Base-by-base conservation (phyloP, 92 coral and sea anemone species). In the Bergia sp. region DNA sequence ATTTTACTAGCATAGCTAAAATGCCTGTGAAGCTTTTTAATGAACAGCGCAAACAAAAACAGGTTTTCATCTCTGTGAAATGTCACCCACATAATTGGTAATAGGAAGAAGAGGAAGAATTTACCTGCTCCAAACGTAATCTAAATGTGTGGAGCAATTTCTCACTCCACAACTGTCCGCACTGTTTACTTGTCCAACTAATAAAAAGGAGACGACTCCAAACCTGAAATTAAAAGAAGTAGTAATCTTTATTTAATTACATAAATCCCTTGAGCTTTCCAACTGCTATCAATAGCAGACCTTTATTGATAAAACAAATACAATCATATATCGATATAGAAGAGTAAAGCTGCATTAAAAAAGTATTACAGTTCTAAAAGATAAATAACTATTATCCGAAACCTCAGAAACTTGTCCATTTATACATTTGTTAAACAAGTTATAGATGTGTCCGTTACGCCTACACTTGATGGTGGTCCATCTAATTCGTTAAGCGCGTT, bases 101-200 rank as follows among this genome's bases (percentile, higher is more conserved):
- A 36, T 6, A 2, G 2, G 40, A 72, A 72, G 76, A 73, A 73
- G 5, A 73, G 2, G n/a, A n/a, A n/a, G n/a, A n/a, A n/a, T 38
- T 81, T 81, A 81, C 85, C 85, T 81, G 85, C 36, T 81, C 73
- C 71, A 81, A 81, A 81, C 73, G 85, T 61, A 81, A 81, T 58
- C 71, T 81, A 15, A 81, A 53, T 39, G 4, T 47, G 7, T 81
- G 7, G 16, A 81, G 50, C 72, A 81, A 39, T 29, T 18, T 81
- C 21, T 37, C 85, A 58, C 85, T 81, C 85, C 85, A 81, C 41
- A 55, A 38, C 15, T 58, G 72, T 12, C 47, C 85, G 42, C 41
- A 81, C 71, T 55, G 85, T 3, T 81, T 45, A 16, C 13, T 61
- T 16, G 72, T 39, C 85, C 85, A 81, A 18, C 16, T 39, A 3